Conservation (phyloP, 2,113 vertebrate genomes). For the Campylomormyrus numenius region DNA sequence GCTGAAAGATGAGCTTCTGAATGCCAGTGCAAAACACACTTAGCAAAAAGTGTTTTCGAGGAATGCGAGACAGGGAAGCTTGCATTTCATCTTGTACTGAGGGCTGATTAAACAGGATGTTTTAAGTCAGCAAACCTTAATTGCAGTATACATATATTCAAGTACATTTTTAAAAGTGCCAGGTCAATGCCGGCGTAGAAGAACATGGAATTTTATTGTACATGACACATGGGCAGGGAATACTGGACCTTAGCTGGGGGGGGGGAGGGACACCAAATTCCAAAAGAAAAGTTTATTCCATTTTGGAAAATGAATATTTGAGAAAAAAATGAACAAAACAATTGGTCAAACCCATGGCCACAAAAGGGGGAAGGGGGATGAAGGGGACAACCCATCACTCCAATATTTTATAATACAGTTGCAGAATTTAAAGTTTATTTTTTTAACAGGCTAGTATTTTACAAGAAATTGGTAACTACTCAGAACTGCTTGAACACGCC, state of each 20-base stretch:
- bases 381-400: conserved; percentile 51
- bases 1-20: background rate
- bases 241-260: background rate
- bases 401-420: conserved; percentile 76
- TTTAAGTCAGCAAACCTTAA: background rate
- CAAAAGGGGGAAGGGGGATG: background rate
- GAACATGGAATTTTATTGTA: background rate
- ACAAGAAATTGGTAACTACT: conserved; percentile 73
- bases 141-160: background rate
- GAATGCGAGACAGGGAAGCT: background rate
- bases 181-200: background rate
- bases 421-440: conserved; percentile 72
- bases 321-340: conserved; percentile 15
- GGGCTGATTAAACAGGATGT: background rate
- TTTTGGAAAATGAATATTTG: conserved; percentile 24
- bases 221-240: background rate
- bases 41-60: background rate
- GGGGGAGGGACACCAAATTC: background rate
- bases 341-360: conserved; percentile 21
- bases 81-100: background rate
- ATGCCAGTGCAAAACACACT: background rate
- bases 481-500: conserved; percentile 64
- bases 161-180: background rate
- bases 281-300: conserved; percentile 24
- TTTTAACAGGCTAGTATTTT: conserved; percentile 76